Evolutionary conservation across 2,113 vertebrate genomes (phyloP), one percentile per base, ranked within the genome.

Genomic region (Oenanthe oenanthe): DNA sequence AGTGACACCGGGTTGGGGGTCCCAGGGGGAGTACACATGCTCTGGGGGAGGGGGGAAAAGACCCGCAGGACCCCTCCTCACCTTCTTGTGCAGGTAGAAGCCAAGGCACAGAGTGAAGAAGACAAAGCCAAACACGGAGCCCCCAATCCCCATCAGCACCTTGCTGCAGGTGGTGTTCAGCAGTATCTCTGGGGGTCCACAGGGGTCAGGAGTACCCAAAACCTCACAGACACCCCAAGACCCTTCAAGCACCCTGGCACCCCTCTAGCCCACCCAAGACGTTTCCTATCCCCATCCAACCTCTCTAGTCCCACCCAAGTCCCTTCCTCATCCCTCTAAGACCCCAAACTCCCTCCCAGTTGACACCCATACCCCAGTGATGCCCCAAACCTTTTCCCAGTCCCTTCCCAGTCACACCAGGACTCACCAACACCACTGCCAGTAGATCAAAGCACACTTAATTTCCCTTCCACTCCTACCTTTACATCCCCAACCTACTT

Each of bases 161-260:
- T 94, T 91, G 50, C 50, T 68, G 31, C 2, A 4, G 48, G 21
- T 4, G 0, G 16, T 0, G 0, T 83, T 66, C 0, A 2, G 7
- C 0, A 12, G 48, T 48, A 76, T 13, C 60, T 62, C 60, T 85
- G 80, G 5, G 12, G n/a, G 25, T 51, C 3, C 0, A 0, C 40
- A 38, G 12, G 7, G 25, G 1, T 51, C 15, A 60, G 15, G 2
- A 24, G 4, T 2, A 6, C 28, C 12, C 12, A 21, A 22, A 47
- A 63, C 9, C 9, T 56, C 28, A 63, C 14, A 14, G 58, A 28
- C 13, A 26, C 9, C 3, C 7, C 13, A 28, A 36, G 9, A 2
- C 8, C 7, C 11, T 21, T 28, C 40, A 54, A 47, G 12, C 19
- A 38, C 9, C 22, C 25, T n/a, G 5, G 18, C 18, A 45, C 2